Evolutionary conservation across 2,888 invertebrate genomes (phyloP), one percentile per base, ranked within the genome.

Genomic region (Balanococcus diminutus): DNA sequence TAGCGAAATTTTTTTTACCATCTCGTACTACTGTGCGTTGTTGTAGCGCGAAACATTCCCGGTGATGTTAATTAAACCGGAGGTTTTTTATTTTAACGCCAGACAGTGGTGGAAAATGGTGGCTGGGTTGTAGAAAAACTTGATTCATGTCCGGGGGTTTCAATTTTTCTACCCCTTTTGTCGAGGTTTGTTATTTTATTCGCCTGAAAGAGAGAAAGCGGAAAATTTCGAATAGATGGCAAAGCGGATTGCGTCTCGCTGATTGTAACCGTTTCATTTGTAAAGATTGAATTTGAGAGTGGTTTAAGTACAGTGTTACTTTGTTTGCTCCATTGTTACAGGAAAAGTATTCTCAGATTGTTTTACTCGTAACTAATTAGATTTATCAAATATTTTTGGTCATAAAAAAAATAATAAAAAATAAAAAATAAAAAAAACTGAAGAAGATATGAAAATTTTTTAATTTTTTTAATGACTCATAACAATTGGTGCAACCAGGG

Each of bases 11-110:
- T 56, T 56, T 56, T 56, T 19, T 8, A 16, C 25, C 25, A 9
- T 61, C n/a, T n/a, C n/a, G n/a, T n/a, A n/a, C n/a, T n/a, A n/a
- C n/a, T n/a, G n/a, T n/a, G n/a, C 11, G 67, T 56, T 56, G 19
- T 22, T 42, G 11, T 2, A 2, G 42, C 19, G 56, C 56, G 28
- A 28, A 67, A 31, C 28, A 67, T 67, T 28, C 28, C 9, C 67
- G 1, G 67, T 3, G 67, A 67, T 67, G 67, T 67, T 67, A 67
- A 67, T 67, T 67, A 67, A 67, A 67, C 67, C 67, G 67, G 28
- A 31, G 67, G 67, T 28, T 67, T 67, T 67, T 67, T 56, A 56
- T 56, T 67, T 28, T 28, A 28, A 67, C 16, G 28, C 67, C 8
- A 67, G 28, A 28, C 28, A 22, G 28, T 67, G 25, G 14, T 16